Evolutionary conservation across 2,888 invertebrate genomes (phyloP), one percentile per base, ranked within the genome.

Genomic region (Apodemia duryi): DNA sequence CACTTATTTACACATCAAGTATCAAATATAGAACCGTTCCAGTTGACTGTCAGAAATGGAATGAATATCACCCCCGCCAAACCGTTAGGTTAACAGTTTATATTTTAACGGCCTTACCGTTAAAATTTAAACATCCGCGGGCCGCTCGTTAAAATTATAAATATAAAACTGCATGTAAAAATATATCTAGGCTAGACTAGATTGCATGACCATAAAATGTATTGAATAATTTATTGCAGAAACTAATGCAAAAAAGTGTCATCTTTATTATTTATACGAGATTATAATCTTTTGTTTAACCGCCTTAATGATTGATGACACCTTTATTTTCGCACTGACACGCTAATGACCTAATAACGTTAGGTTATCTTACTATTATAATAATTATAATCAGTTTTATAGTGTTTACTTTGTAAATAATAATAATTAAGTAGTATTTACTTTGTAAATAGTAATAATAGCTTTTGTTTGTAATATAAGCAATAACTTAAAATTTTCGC

Each of bases 221-320:
- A 61, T 41, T 61, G 21, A 38, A 63, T 29, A 32, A 46, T 32
- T 49, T 13, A 29, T 49, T 49, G 29, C 35, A 32, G 2, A 63
- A 63, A 21, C 63, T 13, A 32, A 13, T n/a, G 62, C 32, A 29
- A 49, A 51, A 49, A 49, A 32, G 28, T 62, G 61, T 38, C 62
- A 13, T 63, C 32, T 63, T 62, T 51, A 62, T 63, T 29, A 21
- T 35, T 29, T 28, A 61, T 21, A 46, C 46, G 29, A 71, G 71
- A 72, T 21, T 72, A 68, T 75, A 74, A 76, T 76, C 73, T 74
- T 73, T 74, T 74, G 69, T 69, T 68, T 65, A 62, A 66, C 69
- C 70, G 67, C 68, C 66, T 68, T 61, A 64, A 62, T 77, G 76
- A 77, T 77, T 76, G 72, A 74, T 74, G 70, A 71, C 68, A 67